Base-by-base conservation (phyloP, 1,140 invertebrate genomes). In the Phymorhynchus buccinoides region DNA sequence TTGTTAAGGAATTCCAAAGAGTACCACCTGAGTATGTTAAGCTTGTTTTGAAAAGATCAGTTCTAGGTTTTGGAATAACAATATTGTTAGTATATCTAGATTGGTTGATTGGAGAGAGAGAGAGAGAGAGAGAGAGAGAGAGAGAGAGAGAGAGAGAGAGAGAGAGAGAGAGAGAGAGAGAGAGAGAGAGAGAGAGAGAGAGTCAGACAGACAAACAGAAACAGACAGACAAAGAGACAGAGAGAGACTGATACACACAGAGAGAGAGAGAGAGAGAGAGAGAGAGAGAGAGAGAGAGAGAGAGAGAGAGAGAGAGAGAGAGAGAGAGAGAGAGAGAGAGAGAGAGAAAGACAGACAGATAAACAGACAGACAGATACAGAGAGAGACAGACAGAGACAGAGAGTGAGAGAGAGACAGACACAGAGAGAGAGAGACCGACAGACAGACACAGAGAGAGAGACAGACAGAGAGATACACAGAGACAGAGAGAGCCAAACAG, bases 401-500 rank as follows among this genome's bases (percentile, higher is more conserved):
- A 52, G 9, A 52, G 48, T 12, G 9, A 52, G 48, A 52, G 9
- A 52, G 48, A n/a, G n/a, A n/a, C n/a, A n/a, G n/a, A n/a, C n/a
- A n/a, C n/a, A n/a, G n/a, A n/a, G n/a, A n/a, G n/a, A 83, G 66
- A 35, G 66, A 80, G 42, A 81, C 4, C n/a, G 48, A 44, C 16
- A 35, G 27, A 52, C 7, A 48, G 83, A 79, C 14, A 35, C 22
- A 79, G 30, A 79, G 42, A 79, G 32, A 79, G 39, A 37, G 39
- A 79, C 7, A 79, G 39, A 79, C 14, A 35, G 39, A 35, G 14
- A 77, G 30, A 32, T 16, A 77, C 14, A 77, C 16, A 14, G 30
- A 77, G 14, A 77, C n/a, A 35, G 39, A 79, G 1, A 79, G 77
- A 79, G 3, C 14, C 1, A 32, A 0, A 12, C 66, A 71, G 66